Conservation (phyloP, 2,888 invertebrate species). For the Thumatha senex region DNA sequence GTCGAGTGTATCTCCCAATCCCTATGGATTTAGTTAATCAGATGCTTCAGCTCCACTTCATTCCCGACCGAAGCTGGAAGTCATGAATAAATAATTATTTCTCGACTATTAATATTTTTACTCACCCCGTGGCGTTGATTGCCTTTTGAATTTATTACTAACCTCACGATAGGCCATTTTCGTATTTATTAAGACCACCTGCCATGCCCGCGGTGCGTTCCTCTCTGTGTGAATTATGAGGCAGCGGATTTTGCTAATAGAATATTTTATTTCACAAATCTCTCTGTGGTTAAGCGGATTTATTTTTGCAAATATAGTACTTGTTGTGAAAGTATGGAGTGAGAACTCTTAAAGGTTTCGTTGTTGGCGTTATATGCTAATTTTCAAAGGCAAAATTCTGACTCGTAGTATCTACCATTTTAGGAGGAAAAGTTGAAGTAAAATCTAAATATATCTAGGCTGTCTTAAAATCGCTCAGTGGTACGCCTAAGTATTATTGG, state of each 20-base stretch:
- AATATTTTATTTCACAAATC: conserved; percentile 75
- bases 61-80: conserved; percentile 52
- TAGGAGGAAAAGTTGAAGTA: too few relatives aligned
- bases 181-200: conserved; percentile 83
- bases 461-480: too few relatives aligned
- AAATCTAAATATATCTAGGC: too few relatives aligned
- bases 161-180: conserved; percentile 76
- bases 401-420: too few relatives aligned
- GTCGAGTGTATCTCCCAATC: conserved; percentile 41
- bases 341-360: conserved; percentile 15
- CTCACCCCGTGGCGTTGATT: conserved; percentile 80
- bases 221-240: conserved; percentile 75
- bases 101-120: conserved; percentile 82
- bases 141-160: conserved; percentile 83
- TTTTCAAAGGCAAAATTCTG: too few relatives aligned
- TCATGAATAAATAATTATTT: conserved; percentile 82
- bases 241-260: conserved; percentile 75
- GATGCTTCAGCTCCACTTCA: conserved; percentile 48
- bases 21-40: conserved; percentile 59
- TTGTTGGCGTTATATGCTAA: background rate
- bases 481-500: too few relatives aligned
- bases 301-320: conserved; percentile 48
- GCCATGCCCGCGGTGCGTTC: conserved; percentile 65
- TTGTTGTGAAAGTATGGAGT: conserved; percentile 32
- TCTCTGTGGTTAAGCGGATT: conserved; percentile 63